Percentiles rank a stretch among this genome's conserved stretches.
Conservation (phyloP, 1,140 invertebrate genomes). For the Cepaea nemoralis region DNA sequence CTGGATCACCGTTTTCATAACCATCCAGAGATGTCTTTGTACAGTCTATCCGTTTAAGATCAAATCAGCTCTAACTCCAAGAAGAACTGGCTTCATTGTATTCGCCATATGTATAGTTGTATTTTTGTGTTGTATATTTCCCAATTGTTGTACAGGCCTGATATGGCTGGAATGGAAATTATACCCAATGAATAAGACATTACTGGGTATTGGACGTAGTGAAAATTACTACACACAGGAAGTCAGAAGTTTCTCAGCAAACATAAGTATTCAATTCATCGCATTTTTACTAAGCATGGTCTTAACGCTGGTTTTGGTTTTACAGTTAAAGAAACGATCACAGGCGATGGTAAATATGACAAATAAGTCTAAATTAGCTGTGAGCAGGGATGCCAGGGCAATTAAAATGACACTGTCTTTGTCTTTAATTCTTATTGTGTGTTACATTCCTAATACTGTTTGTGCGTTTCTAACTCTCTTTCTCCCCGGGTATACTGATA, state of each 20-base stretch:
- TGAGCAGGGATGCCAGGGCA: neutral
- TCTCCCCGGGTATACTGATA: neutral
- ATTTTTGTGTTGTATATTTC: neutral
- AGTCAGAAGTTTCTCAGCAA: neutral
- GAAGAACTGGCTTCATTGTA: neutral
- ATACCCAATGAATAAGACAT: neutral
- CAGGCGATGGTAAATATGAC: neutral
- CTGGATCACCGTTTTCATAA: neutral
- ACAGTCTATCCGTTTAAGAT: neutral
- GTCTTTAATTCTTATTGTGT: neutral
- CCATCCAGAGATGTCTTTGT: neutral
- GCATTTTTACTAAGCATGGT: neutral
- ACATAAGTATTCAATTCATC: neutral
- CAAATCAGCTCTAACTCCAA: neutral
- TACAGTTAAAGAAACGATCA: neutral
- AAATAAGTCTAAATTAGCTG: neutral
- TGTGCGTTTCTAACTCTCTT: neutral
- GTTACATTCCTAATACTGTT: neutral
- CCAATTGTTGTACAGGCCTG: neutral
- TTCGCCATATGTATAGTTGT: neutral
- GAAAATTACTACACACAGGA: neutral
- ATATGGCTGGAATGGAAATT: neutral
- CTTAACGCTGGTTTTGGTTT: neutral
- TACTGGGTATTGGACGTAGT: neutral
- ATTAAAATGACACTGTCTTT: neutral